These are phyloP conservation scores for Dinothrombium tinctorium DNA, from an alignment of 1,140 invertebrate species.

Conservation along the genomic window DNA sequence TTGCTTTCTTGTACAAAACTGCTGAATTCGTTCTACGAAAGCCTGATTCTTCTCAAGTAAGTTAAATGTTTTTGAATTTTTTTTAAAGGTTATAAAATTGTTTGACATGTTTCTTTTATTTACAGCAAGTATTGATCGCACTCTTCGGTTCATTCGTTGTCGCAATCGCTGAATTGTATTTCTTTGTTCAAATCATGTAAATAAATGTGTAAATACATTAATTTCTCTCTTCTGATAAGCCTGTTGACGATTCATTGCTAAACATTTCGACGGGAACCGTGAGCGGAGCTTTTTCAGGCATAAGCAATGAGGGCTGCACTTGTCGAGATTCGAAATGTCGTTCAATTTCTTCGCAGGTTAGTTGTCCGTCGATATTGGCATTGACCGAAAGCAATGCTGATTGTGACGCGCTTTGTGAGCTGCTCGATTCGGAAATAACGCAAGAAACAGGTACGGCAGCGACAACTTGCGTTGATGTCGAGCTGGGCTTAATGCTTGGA, in stretches of 20 bases:
- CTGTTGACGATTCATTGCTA: constrained; percentile 51
- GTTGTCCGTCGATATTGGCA: constrained; percentile 36
- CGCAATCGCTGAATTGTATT: too few species aligned
- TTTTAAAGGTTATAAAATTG: too few species aligned
- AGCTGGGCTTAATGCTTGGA: not conserved
- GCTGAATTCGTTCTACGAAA: too few species aligned
- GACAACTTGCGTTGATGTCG: not conserved
- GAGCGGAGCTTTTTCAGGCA: constrained; percentile 56
- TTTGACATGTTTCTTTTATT: too few species aligned
- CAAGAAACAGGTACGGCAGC: not conserved
- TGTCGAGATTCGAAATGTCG: constrained; percentile 49
- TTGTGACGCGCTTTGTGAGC: not conserved
- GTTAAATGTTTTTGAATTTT: too few species aligned
- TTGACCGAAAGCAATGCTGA: not conserved
- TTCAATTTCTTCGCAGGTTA: constrained; percentile 78
- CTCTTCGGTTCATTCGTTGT: too few species aligned
- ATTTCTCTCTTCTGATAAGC: too few species aligned
- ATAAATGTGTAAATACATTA: too few species aligned
- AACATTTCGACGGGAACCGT: constrained; percentile 78
- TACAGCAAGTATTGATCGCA: too few species aligned
- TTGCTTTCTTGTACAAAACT: too few species aligned
- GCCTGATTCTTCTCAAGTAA: too few species aligned
- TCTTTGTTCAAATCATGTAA: too few species aligned
- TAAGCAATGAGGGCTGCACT: constrained; percentile 30
- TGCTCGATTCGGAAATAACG: not conserved